Conservation (phyloP, 92 coral and sea anemone species). For the Pocillopora meandrina region DNA sequence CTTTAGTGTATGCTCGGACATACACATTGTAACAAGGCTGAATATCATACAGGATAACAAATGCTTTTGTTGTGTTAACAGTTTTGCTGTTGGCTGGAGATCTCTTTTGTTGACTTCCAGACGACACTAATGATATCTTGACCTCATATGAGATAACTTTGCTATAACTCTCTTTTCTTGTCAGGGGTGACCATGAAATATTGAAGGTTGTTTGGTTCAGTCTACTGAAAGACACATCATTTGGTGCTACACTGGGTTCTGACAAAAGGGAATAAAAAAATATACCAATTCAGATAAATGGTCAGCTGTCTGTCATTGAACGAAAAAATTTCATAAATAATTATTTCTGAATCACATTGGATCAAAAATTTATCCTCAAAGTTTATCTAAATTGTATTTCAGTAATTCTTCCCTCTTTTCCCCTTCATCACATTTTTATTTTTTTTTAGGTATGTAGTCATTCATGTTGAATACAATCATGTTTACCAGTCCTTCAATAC, state of each 20-base stretch:
- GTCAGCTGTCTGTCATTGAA: background rate
- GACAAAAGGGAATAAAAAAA: background rate
- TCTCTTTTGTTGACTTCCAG: background rate
- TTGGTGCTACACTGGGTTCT: conserved; percentile 28
- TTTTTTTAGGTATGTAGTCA: background rate
- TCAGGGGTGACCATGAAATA: conserved; percentile 14
- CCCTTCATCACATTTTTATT: background rate
- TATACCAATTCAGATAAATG: background rate
- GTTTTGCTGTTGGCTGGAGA: background rate
- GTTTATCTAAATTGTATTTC: too few relatives aligned
- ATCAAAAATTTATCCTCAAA: too few relatives aligned
- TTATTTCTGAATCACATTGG: too few relatives aligned
- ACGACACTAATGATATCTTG: background rate
- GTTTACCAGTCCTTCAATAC: background rate
- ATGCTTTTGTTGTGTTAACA: background rate
- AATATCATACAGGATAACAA: background rate
- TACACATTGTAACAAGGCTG: background rate
- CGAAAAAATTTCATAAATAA: too few relatives aligned
- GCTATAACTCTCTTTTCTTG: conserved; percentile 19
- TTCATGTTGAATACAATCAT: background rate
- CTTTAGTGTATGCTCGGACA: conserved; percentile 10
- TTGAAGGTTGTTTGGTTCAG: conserved; percentile 18
- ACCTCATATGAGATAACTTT: conserved; percentile 11
- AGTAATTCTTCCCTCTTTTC: too few relatives aligned
- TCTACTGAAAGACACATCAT: background rate